These are phyloP conservation scores for Blomia tropicalis DNA, from an alignment of 2,888 invertebrate species.

Conservation along the genomic window DNA sequence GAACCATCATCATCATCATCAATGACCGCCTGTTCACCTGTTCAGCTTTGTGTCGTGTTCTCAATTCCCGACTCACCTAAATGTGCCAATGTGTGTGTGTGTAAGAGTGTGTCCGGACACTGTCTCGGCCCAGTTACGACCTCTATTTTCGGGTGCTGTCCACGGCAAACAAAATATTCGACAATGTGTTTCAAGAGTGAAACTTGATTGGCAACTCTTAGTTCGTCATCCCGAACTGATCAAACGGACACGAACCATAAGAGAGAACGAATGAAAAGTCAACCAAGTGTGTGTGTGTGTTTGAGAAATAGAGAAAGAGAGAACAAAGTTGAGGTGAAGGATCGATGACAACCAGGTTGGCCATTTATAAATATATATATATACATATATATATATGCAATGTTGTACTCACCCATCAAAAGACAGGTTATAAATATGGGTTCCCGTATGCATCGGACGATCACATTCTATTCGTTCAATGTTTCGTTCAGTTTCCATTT, in stretches of 20 bases:
- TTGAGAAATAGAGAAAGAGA: background rate
- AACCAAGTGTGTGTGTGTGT: too few species aligned
- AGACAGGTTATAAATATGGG: conserved; percentile 9
- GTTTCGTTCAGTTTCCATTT: background rate
- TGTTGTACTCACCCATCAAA: background rate
- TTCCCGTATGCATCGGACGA: background rate
- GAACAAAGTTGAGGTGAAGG: background rate
- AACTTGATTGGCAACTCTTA: conserved; percentile 11
- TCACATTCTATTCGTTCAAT: background rate
- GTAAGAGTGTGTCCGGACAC: background rate
- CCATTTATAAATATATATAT: too few species aligned
- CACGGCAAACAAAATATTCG: too few species aligned
- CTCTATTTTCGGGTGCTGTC: conserved; percentile 5
- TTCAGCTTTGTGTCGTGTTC: background rate
- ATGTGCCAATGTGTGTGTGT: too few species aligned
- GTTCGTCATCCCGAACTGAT: too few species aligned
- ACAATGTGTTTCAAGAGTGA: conserved; percentile 12
- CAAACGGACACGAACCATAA: too few species aligned
- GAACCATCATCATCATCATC: too few species aligned
- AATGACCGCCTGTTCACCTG: background rate
- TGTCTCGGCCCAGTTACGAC: conserved; percentile 13
- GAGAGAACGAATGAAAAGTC: too few species aligned
- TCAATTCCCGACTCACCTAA: background rate
- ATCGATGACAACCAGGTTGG: conserved; percentile 10
- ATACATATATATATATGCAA: too few species aligned